phyloP scores from a whole-genome alignment of 2,113 vertebrate species.

The Prinia subflava region DNA sequence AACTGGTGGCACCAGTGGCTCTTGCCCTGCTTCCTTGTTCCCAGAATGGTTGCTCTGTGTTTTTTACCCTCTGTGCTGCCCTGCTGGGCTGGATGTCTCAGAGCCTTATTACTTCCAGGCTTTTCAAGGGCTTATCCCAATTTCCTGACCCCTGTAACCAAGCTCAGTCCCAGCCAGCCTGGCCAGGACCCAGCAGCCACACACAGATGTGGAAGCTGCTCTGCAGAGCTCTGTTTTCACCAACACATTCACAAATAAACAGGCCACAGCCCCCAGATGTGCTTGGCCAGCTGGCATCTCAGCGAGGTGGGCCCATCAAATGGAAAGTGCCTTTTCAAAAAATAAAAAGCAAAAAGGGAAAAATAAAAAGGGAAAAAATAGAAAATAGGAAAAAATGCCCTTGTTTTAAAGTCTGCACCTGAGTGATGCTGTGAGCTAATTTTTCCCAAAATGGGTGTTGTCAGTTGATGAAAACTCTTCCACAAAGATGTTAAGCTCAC shows the following conservation, averaged over 20 bases:
- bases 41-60: background rate
- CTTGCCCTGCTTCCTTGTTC: background rate
- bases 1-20: background rate
- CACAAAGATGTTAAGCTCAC: constrained; percentile 15
- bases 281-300: constrained; percentile 1
- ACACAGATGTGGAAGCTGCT: background rate
- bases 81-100: background rate
- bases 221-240: background rate
- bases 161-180: fast-evolving
- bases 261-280: background rate
- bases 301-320: background rate
- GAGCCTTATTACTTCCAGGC: background rate
- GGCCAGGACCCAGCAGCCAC: background rate
- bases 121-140: background rate
- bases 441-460: constrained; percentile 31
- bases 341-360: fast-evolving
- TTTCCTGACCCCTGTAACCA: background rate
- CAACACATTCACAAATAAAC: background rate
- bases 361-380: fast-evolving
- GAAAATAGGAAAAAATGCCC: background rate
- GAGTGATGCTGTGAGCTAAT: background rate
- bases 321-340: background rate
- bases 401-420: background rate
- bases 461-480: constrained; percentile 26
- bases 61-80: background rate